A percentile compares a stretch with the other conserved stretches of the same genome.
Evolutionary conservation across 2,888 invertebrate species (phyloP).

Genomic region (Cloeon dipterum): DNA sequence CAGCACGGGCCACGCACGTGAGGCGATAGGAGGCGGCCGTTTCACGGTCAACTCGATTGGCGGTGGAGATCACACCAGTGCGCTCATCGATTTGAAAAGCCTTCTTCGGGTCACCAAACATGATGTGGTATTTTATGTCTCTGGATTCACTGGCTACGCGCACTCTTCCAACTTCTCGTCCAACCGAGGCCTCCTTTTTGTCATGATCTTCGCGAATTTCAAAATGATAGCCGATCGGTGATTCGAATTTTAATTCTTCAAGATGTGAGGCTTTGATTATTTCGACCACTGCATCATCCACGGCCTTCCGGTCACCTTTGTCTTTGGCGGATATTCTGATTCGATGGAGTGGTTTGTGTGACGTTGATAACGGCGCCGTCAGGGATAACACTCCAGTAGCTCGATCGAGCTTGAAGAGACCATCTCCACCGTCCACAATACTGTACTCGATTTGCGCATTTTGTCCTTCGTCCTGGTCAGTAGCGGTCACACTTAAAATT

Average conservation of each 20-base stretch:
- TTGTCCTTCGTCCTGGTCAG: slow-evolving; percentile 70
- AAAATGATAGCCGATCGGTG: slow-evolving; percentile 50
- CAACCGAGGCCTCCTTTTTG: slow-evolving; percentile 27
- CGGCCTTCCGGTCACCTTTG: slow-evolving; percentile 47
- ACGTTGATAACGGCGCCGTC: slow-evolving; percentile 35
- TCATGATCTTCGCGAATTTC: slow-evolving; percentile 62
- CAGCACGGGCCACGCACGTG: slow-evolving; percentile 54
- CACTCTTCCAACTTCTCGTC: slow-evolving; percentile 57
- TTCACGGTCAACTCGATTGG: slow-evolving; percentile 66
- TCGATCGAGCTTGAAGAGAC: slow-evolving; percentile 56
- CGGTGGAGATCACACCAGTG: slow-evolving; percentile 55
- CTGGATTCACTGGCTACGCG: slow-evolving; percentile 21
- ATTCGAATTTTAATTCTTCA: slow-evolving; percentile 51
- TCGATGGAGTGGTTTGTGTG: slow-evolving; percentile 41
- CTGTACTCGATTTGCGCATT: slow-evolving; percentile 61
- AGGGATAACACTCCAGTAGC: slow-evolving; percentile 51
- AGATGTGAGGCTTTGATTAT: slow-evolving; percentile 48
- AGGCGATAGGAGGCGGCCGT: slow-evolving; percentile 49
- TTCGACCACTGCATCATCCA: slow-evolving; percentile 56
- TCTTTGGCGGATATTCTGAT: slow-evolving; percentile 61
- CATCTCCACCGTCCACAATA: slow-evolving; percentile 48
- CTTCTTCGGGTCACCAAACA: slow-evolving; percentile 53
- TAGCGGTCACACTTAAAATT: slow-evolving; percentile 53
- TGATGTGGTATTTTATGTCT: slow-evolving; percentile 43
- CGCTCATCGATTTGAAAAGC: slow-evolving; percentile 60